Percentiles rank a stretch among this genome's conserved stretches.
Evolutionary conservation across 2,888 invertebrate species (phyloP).

Genomic region (Lepetodrilus schrolli): DNA sequence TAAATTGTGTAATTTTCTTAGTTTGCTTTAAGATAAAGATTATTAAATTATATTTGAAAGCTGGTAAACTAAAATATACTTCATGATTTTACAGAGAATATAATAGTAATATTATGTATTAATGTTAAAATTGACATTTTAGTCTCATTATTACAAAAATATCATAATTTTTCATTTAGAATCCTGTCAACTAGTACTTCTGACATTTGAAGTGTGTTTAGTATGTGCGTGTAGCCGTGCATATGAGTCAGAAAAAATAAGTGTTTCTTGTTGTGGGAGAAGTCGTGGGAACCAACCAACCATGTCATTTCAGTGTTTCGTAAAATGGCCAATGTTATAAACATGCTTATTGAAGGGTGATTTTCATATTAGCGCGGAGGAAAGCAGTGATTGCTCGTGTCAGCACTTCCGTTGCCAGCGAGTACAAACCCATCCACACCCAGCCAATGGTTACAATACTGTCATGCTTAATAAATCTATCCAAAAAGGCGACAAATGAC

Average conservation of each 20-base stretch:
- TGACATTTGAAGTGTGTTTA: neutral
- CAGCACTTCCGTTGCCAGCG: neutral
- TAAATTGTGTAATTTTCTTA: no score
- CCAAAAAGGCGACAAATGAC: constrained; percentile 20
- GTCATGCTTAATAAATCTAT: neutral
- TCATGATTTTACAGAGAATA: no score
- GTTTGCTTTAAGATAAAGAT: no score
- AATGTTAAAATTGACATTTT: neutral
- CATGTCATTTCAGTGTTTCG: neutral
- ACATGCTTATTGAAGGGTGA: neutral
- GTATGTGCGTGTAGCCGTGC: no score
- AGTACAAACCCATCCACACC: no score
- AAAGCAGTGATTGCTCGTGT: neutral
- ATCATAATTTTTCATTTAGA: neutral
- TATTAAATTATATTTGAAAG: no score
- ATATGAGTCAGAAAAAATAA: no score
- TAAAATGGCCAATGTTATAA: neutral
- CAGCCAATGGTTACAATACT: neutral
- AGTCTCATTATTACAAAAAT: neutral
- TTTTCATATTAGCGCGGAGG: constrained; percentile 1
- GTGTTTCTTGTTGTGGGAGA: no score
- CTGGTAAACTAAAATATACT: no score
- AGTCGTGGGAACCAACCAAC: neutral
- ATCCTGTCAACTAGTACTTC: neutral
- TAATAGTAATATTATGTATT: neutral